Conservation (phyloP, 1,140 invertebrate genomes). For the Calliphora vicina region DNA sequence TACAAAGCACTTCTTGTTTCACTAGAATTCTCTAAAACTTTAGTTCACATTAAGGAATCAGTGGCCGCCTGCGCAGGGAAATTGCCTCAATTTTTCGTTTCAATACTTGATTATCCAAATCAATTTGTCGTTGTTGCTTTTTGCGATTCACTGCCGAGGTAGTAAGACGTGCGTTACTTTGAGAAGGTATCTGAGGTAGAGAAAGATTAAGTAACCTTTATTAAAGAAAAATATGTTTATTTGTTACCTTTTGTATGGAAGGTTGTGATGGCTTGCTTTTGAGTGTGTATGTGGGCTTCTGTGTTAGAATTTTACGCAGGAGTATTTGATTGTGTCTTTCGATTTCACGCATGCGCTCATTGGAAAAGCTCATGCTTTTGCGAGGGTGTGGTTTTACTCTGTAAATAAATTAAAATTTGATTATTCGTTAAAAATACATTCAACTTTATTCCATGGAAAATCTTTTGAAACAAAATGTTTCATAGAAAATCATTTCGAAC, state of each 20-base stretch:
- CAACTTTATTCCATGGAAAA: no score
- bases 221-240: no score
- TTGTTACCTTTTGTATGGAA: background rate
- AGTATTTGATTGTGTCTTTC: constrained; percentile 59
- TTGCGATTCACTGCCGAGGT: constrained; percentile 58
- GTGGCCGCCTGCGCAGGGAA: constrained; percentile 39
- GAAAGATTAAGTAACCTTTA: background rate
- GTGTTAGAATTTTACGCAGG: constrained; percentile 55
- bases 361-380: constrained; percentile 59
- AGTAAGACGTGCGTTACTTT: constrained; percentile 44
- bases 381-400: constrained; percentile 35
- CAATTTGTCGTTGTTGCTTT: constrained; percentile 59
- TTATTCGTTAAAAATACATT: no score
- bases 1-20: no score
- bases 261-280: background rate
- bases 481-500: no score
- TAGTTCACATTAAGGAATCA: background rate
- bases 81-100: constrained; percentile 59
- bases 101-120: constrained; percentile 57
- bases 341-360: constrained; percentile 59
- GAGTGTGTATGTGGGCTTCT: constrained; percentile 38
- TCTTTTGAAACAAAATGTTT: no score
- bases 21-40: no score
- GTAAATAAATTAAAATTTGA: no score
- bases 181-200: constrained; percentile 22